phyloP scores from a whole-genome alignment of 2,888 invertebrate genomes.

The Plutella xylostella region DNA sequence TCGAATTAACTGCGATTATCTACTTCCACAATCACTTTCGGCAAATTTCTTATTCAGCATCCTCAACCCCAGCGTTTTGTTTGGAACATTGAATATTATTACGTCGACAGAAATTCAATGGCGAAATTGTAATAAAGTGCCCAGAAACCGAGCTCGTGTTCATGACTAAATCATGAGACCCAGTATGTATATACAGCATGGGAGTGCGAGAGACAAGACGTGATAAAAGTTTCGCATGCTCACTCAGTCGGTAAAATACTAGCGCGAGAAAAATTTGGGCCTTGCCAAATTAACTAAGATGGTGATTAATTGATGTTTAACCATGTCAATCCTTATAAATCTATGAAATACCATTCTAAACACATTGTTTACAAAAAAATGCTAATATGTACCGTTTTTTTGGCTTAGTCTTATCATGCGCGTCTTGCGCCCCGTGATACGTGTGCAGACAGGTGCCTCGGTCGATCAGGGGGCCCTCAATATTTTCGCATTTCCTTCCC shows the following conservation, averaged over 20 bases:
- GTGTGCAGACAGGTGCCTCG: no score
- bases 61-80: no score
- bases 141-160: background rate
- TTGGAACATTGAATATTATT: background rate
- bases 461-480: no score
- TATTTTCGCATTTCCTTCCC: no score
- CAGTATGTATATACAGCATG: background rate
- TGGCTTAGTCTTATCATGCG: no score
- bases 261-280: no score
- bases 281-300: background rate
- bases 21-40: background rate
- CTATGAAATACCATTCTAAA: background rate
- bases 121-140: background rate
- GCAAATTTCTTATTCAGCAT: no score
- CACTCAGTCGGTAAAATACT: no score
- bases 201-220: background rate
- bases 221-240: background rate
- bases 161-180: slow-evolving; percentile 8
- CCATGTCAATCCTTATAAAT: background rate
- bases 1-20: background rate
- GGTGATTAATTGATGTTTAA: background rate
- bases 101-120: background rate
- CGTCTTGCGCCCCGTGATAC: no score
- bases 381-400: no score
- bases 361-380: no score